Evolutionary conservation across 2,888 invertebrate genomes (phyloP).

Genomic region (Helobdella robusta): DNA sequence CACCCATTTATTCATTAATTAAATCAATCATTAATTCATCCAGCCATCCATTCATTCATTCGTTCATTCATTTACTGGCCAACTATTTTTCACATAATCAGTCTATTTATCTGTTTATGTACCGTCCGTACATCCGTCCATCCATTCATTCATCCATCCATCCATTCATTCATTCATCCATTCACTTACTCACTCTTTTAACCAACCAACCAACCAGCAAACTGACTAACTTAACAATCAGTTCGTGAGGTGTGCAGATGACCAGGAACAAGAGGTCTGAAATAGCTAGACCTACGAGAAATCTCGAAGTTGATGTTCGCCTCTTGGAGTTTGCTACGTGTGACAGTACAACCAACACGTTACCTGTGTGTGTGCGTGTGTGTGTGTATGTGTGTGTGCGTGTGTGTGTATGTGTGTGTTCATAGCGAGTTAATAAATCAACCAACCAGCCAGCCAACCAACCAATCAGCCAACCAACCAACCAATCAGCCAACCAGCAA

Average conservation of each 20-base stretch:
- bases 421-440: no score
- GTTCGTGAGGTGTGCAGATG: constrained; percentile 20
- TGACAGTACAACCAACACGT: constrained; percentile 13
- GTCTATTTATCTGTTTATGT: no score
- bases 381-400: no score
- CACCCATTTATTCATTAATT: not conserved
- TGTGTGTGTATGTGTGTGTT: no score
- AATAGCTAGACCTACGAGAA: constrained; percentile 18
- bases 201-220: not conserved
- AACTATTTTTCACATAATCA: no score
- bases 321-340: constrained; percentile 13
- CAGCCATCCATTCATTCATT: not conserved
- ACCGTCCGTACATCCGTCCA: not conserved
- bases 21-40: not conserved
- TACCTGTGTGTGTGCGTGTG: not conserved
- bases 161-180: not conserved
- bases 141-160: constrained; percentile 1
- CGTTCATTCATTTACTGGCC: not conserved
- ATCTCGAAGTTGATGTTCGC: not conserved
- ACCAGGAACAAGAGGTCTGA: constrained; percentile 22
- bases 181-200: not conserved
- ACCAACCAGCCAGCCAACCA: no score
- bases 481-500: no score
- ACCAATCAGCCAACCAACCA: no score
- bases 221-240: constrained; percentile 6